Evolutionary conservation across 2,888 invertebrate species (phyloP), one percentile per base, ranked within the genome.

Genomic region (Notodonta ziczac): DNA sequence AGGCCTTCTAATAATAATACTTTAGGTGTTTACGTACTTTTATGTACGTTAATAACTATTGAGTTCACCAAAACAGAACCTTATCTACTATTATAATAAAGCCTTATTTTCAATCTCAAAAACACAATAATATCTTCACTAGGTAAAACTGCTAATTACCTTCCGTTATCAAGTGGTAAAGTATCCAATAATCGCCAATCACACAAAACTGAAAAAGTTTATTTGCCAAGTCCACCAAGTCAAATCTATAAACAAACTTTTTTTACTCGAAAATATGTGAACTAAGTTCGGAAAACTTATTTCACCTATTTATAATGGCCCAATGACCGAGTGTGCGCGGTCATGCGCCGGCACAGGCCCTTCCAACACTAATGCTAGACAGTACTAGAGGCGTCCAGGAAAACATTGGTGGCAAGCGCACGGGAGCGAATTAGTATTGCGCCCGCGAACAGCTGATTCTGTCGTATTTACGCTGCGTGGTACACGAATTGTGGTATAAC

Each of bases 351-450:
- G 70, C 86, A 86, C 86, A 78, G 74, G 82, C 82, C 80, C 80
- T 81, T 84, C 85, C 80, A 78, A 82, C 74, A 88, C 91, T 91
- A 86, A 83, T 77, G 83, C 81, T 82, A 82, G 81, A 67, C 73
- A 77, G 54, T 83, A 81, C 80, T 83, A 83, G 81, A 69, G 72
- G 69, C 74, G 80, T 83, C 83, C 90, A 87, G 90, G 89, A 89
- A 88, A 85, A 83, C 81, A 74, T 68, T 70, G 66, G 60, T 66
- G 67, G 70, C 74, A 64, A 67, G 72, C 69, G 76, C 82, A 83
- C 85, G 85, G 88, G 81, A 67, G 79, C 65, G 61, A 81, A 89
- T 90, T 90, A 81, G 84, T 88, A 90, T 87, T 82, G 77, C 83
- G 82, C 65, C 66, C 84, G 76, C 82, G 87, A 77, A 72, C 61